Evolutionary conservation across 2,113 vertebrate species (phyloP).

Genomic region (Ancistrus triradiatus): DNA sequence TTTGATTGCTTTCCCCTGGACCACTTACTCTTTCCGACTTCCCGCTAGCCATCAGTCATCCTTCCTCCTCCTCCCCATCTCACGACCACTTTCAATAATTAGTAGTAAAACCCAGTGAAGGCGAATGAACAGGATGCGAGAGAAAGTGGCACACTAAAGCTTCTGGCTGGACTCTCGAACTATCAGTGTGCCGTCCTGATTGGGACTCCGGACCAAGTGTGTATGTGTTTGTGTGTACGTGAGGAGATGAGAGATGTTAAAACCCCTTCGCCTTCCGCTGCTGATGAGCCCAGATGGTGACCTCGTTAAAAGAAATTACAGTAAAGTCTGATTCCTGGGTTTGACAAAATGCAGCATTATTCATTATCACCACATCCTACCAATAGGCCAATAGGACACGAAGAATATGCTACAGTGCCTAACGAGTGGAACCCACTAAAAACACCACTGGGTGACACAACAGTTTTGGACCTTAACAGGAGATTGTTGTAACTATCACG

Average conservation of each 20-base stretch:
- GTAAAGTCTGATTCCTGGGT: conserved; percentile 46
- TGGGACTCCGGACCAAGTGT: not conserved
- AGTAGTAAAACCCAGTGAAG: conserved; percentile 13
- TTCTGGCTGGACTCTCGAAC: not conserved
- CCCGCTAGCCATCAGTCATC: conserved; percentile 31
- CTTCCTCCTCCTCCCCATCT: not conserved
- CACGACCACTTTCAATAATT: conserved; percentile 23
- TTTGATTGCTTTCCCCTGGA: conserved; percentile 24
- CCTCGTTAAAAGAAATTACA: conserved; percentile 55
- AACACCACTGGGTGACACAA: no score
- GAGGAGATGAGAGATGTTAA: conserved; percentile 4
- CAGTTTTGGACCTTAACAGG: no score
- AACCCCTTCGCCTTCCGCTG: conserved; percentile 43
- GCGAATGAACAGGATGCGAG: conserved; percentile 1
- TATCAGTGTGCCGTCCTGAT: not conserved
- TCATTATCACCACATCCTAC: conserved; percentile 17
- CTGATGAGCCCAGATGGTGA: conserved; percentile 56
- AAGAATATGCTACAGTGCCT: no score
- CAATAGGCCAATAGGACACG: not conserved
- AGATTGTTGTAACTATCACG: no score
- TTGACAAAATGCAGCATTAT: conserved; percentile 39
- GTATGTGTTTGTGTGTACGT: not conserved
- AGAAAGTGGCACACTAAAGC: conserved; percentile 7
- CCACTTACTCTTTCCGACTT: conserved; percentile 13
- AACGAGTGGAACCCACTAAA: no score